Evolutionary conservation across 2,888 invertebrate species (phyloP).

Genomic region (Lepidonotus clava): DNA sequence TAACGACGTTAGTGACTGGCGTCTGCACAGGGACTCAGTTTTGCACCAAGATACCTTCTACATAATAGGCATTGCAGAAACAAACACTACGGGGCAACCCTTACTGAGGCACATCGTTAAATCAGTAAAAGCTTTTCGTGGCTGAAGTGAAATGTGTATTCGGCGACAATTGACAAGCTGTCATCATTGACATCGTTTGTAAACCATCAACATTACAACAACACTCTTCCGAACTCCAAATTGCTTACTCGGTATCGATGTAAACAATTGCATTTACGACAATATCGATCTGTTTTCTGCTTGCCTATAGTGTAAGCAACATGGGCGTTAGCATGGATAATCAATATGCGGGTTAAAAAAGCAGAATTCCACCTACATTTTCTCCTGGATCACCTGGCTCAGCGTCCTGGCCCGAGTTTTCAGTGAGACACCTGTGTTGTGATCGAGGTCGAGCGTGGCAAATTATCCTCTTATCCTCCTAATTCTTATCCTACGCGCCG

Average conservation of each 20-base stretch:
- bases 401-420: conserved; percentile 32
- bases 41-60: no score
- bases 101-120: no score
- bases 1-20: no score
- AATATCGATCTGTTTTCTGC: neutral
- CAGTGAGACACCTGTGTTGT: conserved; percentile 49
- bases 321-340: neutral
- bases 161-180: neutral
- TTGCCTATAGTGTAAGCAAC: neutral
- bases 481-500: conserved; percentile 2
- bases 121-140: no score
- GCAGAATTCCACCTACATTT: conserved; percentile 32
- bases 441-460: conserved; percentile 34
- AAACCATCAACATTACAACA: neutral
- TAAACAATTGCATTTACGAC: no score
- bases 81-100: no score
- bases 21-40: no score
- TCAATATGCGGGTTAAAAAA: neutral
- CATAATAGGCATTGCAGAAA: no score
- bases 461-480: neutral
- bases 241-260: no score
- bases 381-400: conserved; percentile 31
- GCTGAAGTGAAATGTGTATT: no score
- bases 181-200: no score
- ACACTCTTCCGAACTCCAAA: neutral